Evolutionary conservation across 2,888 invertebrate species (phyloP).

Genomic region (Heliconius cydno): DNA sequence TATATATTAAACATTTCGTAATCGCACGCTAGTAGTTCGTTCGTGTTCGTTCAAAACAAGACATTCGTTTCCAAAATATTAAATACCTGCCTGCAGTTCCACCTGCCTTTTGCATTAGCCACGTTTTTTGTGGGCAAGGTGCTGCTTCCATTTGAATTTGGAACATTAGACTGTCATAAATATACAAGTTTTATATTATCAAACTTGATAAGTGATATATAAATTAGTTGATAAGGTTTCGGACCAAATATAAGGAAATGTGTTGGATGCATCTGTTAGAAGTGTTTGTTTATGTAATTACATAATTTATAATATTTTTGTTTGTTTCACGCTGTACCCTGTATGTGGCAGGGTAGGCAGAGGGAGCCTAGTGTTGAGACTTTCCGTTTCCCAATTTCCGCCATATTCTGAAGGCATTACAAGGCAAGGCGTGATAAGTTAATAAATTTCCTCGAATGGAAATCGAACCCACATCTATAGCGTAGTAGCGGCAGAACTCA

Average conservation of each 20-base stretch:
- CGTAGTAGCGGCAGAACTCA: too few relatives aligned
- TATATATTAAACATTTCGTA: neutral
- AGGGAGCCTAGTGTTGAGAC: too few relatives aligned
- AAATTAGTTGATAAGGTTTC: neutral
- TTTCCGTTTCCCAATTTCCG: too few relatives aligned
- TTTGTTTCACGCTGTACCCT: too few relatives aligned
- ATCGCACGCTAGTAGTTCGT: neutral
- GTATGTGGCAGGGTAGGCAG: too few relatives aligned
- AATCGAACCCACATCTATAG: too few relatives aligned
- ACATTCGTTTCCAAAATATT: conserved; percentile 40
- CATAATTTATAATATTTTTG: neutral
- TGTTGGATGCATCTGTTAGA: neutral
- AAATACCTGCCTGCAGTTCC: conserved; percentile 38
- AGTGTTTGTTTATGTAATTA: neutral
- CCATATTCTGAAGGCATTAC: too few relatives aligned
- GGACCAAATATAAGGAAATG: neutral
- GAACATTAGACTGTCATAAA: conserved; percentile 48
- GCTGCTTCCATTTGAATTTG: conserved; percentile 48
- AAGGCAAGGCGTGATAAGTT: too few relatives aligned
- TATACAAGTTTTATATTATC: conserved; percentile 38
- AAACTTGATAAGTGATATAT: conserved; percentile 25
- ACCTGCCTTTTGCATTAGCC: conserved; percentile 54
- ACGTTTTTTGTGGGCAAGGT: conserved; percentile 54
- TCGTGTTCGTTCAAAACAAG: conserved; percentile 19
- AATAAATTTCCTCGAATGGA: too few relatives aligned